Evolutionary conservation across 2,888 invertebrate genomes (phyloP), one percentile per base, ranked within the genome.

Genomic region (Phyllotreta cruciferae): DNA sequence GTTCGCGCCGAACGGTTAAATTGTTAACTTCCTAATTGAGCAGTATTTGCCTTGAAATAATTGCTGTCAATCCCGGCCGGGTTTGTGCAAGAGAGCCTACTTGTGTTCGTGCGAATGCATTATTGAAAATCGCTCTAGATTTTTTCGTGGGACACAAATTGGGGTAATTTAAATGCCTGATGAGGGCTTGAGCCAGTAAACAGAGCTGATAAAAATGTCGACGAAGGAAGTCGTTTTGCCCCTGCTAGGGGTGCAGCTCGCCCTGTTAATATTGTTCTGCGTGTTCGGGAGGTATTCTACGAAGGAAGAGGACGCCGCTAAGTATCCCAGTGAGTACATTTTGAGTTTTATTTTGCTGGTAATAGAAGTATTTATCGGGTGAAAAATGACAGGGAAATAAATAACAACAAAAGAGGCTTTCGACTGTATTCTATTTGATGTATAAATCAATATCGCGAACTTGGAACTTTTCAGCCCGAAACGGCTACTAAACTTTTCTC

Each of bases 321-420:
- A 73, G 39, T 78, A 78, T 68, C 74, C 77, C 36, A 74, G 78
- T 78, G 70, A 77, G 78, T 70, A 24, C 10, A 61, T 47, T 10
- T 54, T 52, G 14, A 14, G 11, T 13, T 49, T 49, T n/a, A 34
- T 50, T 50, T 50, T 50, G 35, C 9, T 36, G n/a, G 8, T 4
- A 47, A 13, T 47, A 47, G 4, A 24, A 24, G 24, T 4, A 4
- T 24, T 24, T 24, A 24, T 24, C 24, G 24, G 24, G 24, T 24
- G 24, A 24, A 24, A 24, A 24, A 24, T 24, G 24, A 24, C 24
- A 24, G 24, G 2, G 24, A 24, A 24, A 24, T 24, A 24, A 24
- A 24, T 24, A 24, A 24, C 24, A 24, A 24, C 24, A 24, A 24
- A 24, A 24, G 24, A 24, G 24, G 24, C 4, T 24, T 24, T 24